These are phyloP conservation scores for Cryptoleucopteryx plumbea DNA, from an alignment of 2,113 vertebrate genomes.

Conservation along the genomic window DNA sequence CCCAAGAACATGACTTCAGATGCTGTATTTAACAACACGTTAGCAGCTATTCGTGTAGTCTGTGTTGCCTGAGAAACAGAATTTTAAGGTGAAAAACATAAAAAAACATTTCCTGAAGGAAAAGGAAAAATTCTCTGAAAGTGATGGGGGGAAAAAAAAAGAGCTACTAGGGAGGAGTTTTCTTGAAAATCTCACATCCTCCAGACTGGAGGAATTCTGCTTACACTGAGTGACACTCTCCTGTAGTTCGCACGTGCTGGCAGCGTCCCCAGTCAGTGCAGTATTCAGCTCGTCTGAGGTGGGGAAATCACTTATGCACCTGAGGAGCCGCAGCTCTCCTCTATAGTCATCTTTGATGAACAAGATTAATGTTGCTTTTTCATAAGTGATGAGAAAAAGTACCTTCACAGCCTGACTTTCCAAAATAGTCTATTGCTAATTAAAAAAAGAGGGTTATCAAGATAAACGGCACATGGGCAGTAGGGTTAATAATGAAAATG, in stretches of 20 bases:
- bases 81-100: not conserved
- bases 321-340: not conserved
- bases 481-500: not conserved
- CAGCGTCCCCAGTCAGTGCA: not conserved
- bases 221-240: not conserved
- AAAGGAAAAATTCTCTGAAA: not conserved
- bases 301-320: not conserved
- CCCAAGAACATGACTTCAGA: not conserved
- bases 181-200: not conserved
- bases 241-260: not conserved
- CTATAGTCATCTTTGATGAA: not conserved
- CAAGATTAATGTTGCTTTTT: not conserved
- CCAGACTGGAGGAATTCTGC: not conserved
- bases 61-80: not conserved
- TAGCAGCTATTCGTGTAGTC: not conserved
- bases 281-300: not conserved
- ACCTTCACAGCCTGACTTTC: not conserved
- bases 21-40: not conserved
- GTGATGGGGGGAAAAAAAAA: not conserved
- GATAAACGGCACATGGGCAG: not conserved
- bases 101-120: not conserved
- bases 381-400: not conserved
- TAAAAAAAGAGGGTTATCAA: not conserved
- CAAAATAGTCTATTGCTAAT: not conserved
- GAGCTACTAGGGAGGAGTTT: not conserved